These are phyloP conservation scores for Lithophane leautieri DNA, from an alignment of 2,888 invertebrate genomes.

Conservation along the genomic window DNA sequence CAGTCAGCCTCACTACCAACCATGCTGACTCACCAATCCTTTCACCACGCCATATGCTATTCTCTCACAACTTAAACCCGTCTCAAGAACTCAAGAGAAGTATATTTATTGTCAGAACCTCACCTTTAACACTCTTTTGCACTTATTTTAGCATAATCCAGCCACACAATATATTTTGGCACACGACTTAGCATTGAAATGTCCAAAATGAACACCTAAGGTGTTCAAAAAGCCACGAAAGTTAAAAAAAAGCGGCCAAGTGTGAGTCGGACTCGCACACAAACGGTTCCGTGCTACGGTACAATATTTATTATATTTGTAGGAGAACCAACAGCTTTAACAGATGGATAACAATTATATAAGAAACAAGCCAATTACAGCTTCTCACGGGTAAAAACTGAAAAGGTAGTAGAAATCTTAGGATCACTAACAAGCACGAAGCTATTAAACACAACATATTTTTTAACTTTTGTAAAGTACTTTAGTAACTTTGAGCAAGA, in stretches of 20 bases:
- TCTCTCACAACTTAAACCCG: not conserved
- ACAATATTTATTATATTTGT: too few species aligned
- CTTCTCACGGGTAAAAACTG: too few species aligned
- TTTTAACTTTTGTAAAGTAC: too few species aligned
- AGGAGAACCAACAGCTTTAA: too few species aligned
- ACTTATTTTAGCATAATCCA: constrained; percentile 47
- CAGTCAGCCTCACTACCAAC: not conserved
- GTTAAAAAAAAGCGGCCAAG: not conserved
- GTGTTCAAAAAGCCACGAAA: constrained; percentile 41
- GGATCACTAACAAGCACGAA: too few species aligned
- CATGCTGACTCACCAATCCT: not conserved
- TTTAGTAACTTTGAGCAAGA: too few species aligned
- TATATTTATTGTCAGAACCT: constrained; percentile 12
- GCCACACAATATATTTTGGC: constrained; percentile 40
- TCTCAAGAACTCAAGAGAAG: constrained; percentile 1
- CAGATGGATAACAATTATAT: too few species aligned
- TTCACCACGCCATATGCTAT: not conserved
- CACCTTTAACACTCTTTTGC: constrained; percentile 27
- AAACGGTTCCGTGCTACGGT: too few species aligned
- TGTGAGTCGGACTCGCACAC: fast-evolving
- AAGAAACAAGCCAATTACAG: too few species aligned
- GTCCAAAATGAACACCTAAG: constrained; percentile 41
- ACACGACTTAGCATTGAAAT: constrained; percentile 42
- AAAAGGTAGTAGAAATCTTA: too few species aligned
- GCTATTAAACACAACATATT: too few species aligned